Percentiles rank a stretch among this genome's conserved stretches.
Conservation (phyloP, 2,888 invertebrate species). For the Perizoma flavofasciatum region DNA sequence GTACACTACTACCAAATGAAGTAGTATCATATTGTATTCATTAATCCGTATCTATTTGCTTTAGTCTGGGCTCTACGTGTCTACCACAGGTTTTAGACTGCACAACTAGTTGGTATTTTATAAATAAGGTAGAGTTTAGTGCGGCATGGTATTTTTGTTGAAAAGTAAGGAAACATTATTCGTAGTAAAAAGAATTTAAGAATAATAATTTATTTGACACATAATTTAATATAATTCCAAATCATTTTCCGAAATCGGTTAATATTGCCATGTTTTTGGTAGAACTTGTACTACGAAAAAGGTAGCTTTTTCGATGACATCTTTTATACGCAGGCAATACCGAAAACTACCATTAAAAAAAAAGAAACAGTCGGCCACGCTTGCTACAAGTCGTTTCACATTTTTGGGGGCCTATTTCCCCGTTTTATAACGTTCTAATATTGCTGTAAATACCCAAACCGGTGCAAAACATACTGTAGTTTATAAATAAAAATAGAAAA, state of each 20-base stretch:
- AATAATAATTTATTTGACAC: too few species aligned
- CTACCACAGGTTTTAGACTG: too few species aligned
- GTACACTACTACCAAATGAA: too few species aligned
- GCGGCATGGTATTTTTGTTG: too few species aligned
- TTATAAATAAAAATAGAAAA: slow-evolving; percentile 75
- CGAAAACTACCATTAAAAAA: slow-evolving; percentile 65
- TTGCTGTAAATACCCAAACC: slow-evolving; percentile 67
- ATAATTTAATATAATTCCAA: too few species aligned
- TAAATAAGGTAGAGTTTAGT: too few species aligned
- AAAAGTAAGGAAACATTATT: too few species aligned
- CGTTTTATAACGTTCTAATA: slow-evolving; percentile 76
- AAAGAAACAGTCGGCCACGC: slow-evolving; percentile 83
- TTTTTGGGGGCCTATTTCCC: slow-evolving; percentile 68
- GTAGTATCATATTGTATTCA: too few species aligned
- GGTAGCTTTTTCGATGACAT: slow-evolving; percentile 26
- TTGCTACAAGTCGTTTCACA: slow-evolving; percentile 79
- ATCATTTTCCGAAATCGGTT: not conserved
- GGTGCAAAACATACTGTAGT: slow-evolving; percentile 57
- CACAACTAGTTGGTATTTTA: too few species aligned
- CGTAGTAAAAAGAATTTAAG: too few species aligned
- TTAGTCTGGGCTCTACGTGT: slow-evolving; percentile 8
- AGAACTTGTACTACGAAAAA: slow-evolving; percentile 17
- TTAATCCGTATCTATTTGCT: not conserved
- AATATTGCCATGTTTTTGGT: slow-evolving; percentile 24
- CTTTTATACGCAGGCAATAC: slow-evolving; percentile 32